Evolutionary conservation across 2,797 vertebrate species (phyloP).

Genomic region (Galaxias olidus): DNA sequence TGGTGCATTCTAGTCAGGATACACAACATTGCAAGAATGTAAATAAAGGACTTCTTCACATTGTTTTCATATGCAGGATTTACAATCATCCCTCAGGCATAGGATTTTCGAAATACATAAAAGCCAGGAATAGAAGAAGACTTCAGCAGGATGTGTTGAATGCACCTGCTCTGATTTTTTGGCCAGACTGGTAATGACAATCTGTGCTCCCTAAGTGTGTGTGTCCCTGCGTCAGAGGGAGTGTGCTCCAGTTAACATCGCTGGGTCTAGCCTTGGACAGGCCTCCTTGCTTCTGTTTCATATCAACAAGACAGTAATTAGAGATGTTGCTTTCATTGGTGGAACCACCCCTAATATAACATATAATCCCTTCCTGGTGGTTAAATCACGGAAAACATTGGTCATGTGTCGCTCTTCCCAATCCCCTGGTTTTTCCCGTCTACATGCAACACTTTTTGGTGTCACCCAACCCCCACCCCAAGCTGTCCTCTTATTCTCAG

Average conservation of each 20-base stretch:
- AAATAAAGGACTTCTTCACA: constrained; percentile 4
- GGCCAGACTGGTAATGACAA: no score
- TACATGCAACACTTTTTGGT: constrained; percentile 12
- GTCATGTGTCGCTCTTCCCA: constrained; percentile 41
- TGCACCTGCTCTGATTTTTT: constrained; percentile 1
- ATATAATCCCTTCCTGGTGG: constrained; percentile 39
- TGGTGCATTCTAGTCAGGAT: constrained; percentile 30
- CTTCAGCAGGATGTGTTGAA: neutral
- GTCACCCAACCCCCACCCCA: constrained; percentile 28
- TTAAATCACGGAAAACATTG: constrained; percentile 73
- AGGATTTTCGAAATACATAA: neutral
- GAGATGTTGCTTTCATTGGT: constrained; percentile 64
- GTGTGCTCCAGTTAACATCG: constrained; percentile 1
- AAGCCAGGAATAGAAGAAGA: neutral
- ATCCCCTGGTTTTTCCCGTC: constrained; percentile 19
- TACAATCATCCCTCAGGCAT: constrained; percentile 1
- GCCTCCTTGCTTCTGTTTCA: constrained; percentile 50
- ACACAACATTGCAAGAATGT: constrained; percentile 21
- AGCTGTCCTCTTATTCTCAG: constrained; percentile 28
- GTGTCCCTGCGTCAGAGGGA: neutral
- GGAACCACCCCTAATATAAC: constrained; percentile 44
- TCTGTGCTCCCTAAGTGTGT: neutral
- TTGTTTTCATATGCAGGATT: constrained; percentile 15
- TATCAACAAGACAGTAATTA: constrained; percentile 61
- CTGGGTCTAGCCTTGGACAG: constrained; percentile 11